Conservation (phyloP, 2,113 vertebrate genomes). For the Platysternon megacephalum region DNA sequence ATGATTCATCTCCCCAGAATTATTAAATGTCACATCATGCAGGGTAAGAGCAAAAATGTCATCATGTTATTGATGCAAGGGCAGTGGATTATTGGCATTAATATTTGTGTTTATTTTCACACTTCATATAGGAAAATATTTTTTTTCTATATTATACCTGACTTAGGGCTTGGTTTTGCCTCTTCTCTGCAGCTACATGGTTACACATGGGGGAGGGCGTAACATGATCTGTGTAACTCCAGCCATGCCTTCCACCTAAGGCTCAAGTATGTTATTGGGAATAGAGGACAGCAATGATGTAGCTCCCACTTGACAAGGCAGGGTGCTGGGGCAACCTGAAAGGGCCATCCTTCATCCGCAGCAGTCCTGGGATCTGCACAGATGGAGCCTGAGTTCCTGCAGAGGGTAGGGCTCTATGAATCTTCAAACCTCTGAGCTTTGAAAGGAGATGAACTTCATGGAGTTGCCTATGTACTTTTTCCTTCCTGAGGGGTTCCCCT, state of each 20-base stretch:
- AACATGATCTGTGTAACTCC: background rate
- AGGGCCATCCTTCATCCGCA: background rate
- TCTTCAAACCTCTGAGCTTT: background rate
- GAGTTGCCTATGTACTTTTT: background rate
- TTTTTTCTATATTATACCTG: background rate
- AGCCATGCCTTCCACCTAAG: accelerated
- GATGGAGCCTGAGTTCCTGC: background rate
- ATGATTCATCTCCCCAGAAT: conserved; percentile 51
- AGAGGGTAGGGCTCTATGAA: background rate
- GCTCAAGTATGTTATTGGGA: background rate
- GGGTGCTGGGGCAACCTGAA: background rate
- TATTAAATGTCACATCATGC: conserved; percentile 46
- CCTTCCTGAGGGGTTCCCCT: background rate
- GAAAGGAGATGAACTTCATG: background rate
- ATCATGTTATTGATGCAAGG: conserved; percentile 58
- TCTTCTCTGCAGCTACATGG: background rate
- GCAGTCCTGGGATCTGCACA: background rate
- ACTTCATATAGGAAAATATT: background rate
- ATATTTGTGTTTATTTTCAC: conserved; percentile 59
- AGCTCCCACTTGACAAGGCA: accelerated
- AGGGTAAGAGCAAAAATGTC: conserved; percentile 57
- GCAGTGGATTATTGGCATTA: conserved; percentile 47
- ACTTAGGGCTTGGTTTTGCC: conserved; percentile 25
- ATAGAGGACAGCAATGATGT: background rate
- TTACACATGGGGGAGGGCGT: background rate